Evolutionary conservation across 2,888 invertebrate genomes (phyloP), one percentile per base, ranked within the genome.

Genomic region (Oxytorus armatus): DNA sequence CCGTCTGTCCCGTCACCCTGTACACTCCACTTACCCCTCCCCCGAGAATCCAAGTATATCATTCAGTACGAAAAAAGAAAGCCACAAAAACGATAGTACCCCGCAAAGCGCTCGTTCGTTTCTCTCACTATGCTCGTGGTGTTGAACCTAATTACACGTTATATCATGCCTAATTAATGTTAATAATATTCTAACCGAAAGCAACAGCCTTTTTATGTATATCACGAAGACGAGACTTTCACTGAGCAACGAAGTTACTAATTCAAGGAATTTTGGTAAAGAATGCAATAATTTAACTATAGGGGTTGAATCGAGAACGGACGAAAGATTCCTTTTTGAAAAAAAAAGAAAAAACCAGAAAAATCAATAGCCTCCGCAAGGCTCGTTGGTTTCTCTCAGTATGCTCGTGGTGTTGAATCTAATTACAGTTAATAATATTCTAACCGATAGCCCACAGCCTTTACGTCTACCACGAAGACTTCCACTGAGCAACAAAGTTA

Each of bases 81-180:
- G 16, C 16, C 5, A 18, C 11, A 42, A 53, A 14, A 29, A 42
- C 1, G 18, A 16, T 3, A 7, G 51, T 14, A 51, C 18, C 7
- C 42, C 11, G 25, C 23, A 16, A 25, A 49, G 47, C 10, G 8
- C 51, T 51, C 51, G 55, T 55, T 55, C 25, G 33, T 57, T 11
- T 1, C n/a, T 10, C 59, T 39, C 59, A 5, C n/a, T 59, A 10
- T 42, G 36, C 8, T 7, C 36, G 39, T 33, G 55, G 69, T 57
- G 69, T 44, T 47, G 44, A 72, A 63, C 23, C 42, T 61, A 63
- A 61, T 72, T 39, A 72, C 73, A 53, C 44, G 53, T 10, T 29
- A 61, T 44, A 63, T 53, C 63, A 44, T 44, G 29, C 39, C 25
- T 63, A 29, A 73, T 63, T 55, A 44, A 63, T 29, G 53, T 42